Evolutionary conservation across 2,797 vertebrate species (phyloP).

Genomic region (Falco berigora): DNA sequence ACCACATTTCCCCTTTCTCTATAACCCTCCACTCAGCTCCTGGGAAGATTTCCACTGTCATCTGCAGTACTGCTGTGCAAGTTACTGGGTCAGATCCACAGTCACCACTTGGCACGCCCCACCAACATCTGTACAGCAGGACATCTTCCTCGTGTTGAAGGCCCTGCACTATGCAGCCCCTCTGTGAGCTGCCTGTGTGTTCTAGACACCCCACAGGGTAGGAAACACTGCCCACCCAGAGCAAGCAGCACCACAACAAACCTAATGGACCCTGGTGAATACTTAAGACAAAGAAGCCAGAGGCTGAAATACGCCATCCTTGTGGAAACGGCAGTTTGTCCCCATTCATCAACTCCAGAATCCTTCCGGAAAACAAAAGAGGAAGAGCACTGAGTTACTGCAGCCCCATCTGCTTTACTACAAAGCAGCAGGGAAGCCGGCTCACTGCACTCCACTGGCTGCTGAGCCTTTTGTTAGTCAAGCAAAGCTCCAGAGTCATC

Average conservation of each 20-base stretch:
- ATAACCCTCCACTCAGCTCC: not conserved
- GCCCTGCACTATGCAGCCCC: not conserved
- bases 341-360: not conserved
- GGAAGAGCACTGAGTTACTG: not conserved
- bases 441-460: not conserved
- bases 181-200: not conserved
- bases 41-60: not conserved
- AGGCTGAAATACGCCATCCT: not conserved
- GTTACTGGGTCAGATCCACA: not conserved
- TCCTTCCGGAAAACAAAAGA: not conserved
- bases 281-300: not conserved
- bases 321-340: not conserved
- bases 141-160: not conserved
- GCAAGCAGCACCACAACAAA: not conserved
- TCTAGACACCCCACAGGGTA: accelerated
- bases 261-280: not conserved
- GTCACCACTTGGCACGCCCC: not conserved
- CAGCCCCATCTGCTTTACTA: not conserved
- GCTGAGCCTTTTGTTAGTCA: not conserved
- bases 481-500: not conserved
- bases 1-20: not conserved
- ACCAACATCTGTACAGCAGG: not conserved
- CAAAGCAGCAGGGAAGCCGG: not conserved
- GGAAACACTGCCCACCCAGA: not conserved
- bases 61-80: not conserved